Percentiles rank a stretch among this genome's conserved stretches.
These are phyloP conservation scores for Climacteris rufus DNA, from an alignment of 2,113 vertebrate genomes.

Conservation along the genomic window DNA sequence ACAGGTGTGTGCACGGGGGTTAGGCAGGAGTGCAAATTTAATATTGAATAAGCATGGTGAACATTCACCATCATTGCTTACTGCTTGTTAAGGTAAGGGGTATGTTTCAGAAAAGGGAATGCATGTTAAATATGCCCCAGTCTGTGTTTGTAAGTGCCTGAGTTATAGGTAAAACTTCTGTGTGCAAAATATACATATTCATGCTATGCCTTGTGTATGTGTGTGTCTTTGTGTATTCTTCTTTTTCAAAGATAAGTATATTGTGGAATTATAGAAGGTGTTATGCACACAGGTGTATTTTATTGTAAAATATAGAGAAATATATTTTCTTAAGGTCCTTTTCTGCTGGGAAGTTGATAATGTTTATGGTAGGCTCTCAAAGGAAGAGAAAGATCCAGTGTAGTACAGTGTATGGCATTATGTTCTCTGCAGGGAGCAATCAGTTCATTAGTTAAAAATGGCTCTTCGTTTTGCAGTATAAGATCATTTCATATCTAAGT, in stretches of 20 bases:
- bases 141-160: neutral
- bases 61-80: neutral
- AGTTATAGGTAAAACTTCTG: neutral
- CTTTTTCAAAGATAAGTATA: neutral
- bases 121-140: neutral
- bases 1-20: fast-evolving
- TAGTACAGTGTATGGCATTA: constrained; percentile 3
- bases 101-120: neutral
- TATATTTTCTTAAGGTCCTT: neutral
- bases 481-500: constrained; percentile 63
- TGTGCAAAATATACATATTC: neutral
- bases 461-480: constrained; percentile 64
- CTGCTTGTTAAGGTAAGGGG: neutral
- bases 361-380: constrained; percentile 8
- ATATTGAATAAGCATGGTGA: neutral
- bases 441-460: constrained; percentile 65
- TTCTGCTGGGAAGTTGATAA: constrained; percentile 2
- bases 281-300: neutral
- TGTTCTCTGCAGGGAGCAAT: constrained; percentile 54
- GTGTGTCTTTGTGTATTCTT: neutral
- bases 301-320: neutral
- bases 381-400: neutral
- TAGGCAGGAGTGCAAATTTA: neutral
- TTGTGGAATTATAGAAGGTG: neutral
- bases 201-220: neutral